Conservation (phyloP, 2,113 vertebrate genomes). For the Phocoena phocoena region DNA sequence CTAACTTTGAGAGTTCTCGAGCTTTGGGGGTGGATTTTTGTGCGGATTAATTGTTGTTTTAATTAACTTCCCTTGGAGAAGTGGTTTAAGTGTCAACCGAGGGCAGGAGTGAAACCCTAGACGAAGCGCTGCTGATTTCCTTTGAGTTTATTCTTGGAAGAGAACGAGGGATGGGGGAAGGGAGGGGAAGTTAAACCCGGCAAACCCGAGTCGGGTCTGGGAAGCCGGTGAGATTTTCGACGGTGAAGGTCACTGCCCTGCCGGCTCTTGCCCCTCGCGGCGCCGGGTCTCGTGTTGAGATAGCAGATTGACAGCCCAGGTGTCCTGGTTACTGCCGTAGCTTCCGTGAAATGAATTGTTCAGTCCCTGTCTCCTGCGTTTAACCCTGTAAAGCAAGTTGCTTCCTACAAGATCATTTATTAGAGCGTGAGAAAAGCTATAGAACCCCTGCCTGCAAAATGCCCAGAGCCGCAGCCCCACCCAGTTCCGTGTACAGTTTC, state of each 20-base stretch:
- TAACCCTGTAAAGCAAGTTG: neutral
- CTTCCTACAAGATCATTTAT: neutral
- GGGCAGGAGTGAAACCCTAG: constrained; percentile 52
- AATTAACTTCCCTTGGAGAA: constrained; percentile 52
- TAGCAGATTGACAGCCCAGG: neutral
- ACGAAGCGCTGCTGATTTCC: constrained; percentile 5
- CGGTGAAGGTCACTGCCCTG: neutral
- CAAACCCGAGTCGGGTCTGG: neutral
- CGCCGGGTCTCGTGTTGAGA: neutral
- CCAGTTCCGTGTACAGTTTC: neutral
- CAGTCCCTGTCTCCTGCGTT: neutral
- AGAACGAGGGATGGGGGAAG: neutral
- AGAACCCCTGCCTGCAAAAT: neutral
- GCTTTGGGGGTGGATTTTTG: constrained; percentile 30
- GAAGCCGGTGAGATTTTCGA: neutral
- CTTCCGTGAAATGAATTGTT: neutral
- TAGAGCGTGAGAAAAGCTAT: neutral
- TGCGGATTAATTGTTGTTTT: constrained; percentile 57
- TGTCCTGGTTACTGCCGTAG: neutral
- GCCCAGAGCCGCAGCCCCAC: neutral
- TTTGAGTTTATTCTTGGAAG: constrained; percentile 53
- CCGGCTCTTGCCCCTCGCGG: neutral
- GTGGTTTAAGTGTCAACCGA: constrained; percentile 9
- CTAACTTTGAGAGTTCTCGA: constrained; percentile 8
- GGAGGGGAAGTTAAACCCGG: neutral